These are phyloP conservation scores for Xenopus borealis DNA, from an alignment of 2,113 vertebrate genomes.

Conservation along the genomic window DNA sequence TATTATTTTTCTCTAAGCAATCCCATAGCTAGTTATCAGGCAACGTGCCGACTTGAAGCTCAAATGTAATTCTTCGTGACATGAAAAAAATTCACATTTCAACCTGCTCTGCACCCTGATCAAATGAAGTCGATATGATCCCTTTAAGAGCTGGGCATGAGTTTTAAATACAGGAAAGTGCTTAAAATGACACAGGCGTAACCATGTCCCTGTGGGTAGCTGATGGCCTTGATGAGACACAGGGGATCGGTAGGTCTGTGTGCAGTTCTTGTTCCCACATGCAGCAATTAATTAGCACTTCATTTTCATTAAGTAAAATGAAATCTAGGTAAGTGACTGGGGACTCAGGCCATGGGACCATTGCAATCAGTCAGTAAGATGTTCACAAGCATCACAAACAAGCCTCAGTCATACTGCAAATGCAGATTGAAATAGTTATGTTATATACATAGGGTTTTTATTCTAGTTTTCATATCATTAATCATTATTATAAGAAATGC, in stretches of 20 bases:
- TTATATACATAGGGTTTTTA: too few species aligned
- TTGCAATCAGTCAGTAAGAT: too few species aligned
- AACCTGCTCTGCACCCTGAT: constrained; percentile 8
- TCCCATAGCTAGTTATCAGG: background rate
- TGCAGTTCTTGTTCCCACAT: background rate
- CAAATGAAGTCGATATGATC: background rate
- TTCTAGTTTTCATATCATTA: too few species aligned
- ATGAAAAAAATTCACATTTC: constrained; percentile 13
- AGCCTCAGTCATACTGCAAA: too few species aligned
- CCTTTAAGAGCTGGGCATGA: background rate
- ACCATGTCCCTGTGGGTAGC: background rate
- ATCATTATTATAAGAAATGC: too few species aligned
- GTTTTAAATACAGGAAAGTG: constrained; percentile 23
- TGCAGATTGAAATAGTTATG: too few species aligned
- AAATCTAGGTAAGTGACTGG: background rate
- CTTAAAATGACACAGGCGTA: background rate
- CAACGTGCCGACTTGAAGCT: background rate
- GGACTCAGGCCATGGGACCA: background rate
- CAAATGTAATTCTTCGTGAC: background rate
- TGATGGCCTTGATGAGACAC: constrained; percentile 7
- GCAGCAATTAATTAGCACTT: background rate
- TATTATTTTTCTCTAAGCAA: constrained; percentile 4
- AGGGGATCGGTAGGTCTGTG: background rate
- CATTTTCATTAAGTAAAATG: background rate
- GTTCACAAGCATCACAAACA: too few species aligned